Percentiles rank a stretch among this genome's conserved stretches.
Evolutionary conservation across 2,888 invertebrate genomes (phyloP).

Genomic region (Megamerina dolium): DNA sequence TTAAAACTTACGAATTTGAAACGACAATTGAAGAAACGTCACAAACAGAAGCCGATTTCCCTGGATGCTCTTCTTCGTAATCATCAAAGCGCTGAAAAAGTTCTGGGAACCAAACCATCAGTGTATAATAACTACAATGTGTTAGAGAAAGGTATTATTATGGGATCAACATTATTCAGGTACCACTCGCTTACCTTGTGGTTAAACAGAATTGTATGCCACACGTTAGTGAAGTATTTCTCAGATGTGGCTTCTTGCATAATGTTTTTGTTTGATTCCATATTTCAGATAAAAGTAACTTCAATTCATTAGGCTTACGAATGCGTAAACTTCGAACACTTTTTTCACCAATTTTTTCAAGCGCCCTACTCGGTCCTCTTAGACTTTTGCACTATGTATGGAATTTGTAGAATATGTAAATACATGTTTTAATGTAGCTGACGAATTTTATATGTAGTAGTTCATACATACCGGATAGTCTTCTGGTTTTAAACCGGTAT

Average conservation of each 20-base stretch:
- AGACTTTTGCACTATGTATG: slow-evolving; percentile 70
- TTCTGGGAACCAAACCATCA: slow-evolving; percentile 91
- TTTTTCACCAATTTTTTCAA: slow-evolving; percentile 48
- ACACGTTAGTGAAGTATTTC: slow-evolving; percentile 70
- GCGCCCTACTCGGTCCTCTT: slow-evolving; percentile 50
- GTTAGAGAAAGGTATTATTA: too few species aligned
- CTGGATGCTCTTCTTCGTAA: slow-evolving; percentile 62
- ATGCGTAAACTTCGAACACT: slow-evolving; percentile 64
- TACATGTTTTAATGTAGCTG: slow-evolving; percentile 1
- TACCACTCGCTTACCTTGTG: slow-evolving; percentile 55
- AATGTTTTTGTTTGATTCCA: slow-evolving; percentile 70
- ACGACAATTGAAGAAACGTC: slow-evolving; percentile 65
- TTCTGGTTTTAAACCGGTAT: slow-evolving; percentile 64
- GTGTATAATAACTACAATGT: slow-evolving; percentile 78
- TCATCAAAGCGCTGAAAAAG: slow-evolving; percentile 77
- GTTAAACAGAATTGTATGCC: slow-evolving; percentile 78
- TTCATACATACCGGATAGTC: slow-evolving; percentile 62
- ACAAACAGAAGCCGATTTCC: slow-evolving; percentile 66
- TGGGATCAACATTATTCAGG: too few species aligned
- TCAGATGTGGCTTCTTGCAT: slow-evolving; percentile 67
- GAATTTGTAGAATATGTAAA: too few species aligned
- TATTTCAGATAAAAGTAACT: slow-evolving; percentile 62
- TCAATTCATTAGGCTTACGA: slow-evolving; percentile 66
- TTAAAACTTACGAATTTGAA: slow-evolving; percentile 36
- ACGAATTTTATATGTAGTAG: not conserved